Evolutionary conservation across 2,797 vertebrate genomes (phyloP).

Genomic region (Decapterus maruadsi): DNA sequence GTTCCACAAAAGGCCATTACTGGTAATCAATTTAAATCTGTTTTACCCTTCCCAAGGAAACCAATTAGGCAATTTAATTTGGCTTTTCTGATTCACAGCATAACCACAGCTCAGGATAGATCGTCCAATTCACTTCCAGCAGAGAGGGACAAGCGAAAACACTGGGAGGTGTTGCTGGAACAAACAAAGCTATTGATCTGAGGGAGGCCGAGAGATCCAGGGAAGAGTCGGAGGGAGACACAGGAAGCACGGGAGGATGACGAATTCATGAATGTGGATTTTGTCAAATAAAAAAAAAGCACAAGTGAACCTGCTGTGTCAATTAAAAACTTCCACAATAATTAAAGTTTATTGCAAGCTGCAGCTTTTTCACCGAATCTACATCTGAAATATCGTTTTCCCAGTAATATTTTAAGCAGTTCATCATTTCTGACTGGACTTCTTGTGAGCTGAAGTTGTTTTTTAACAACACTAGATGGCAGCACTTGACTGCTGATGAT

Average conservation of each 20-base stretch:
- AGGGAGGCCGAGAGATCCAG: slow-evolving; percentile 24
- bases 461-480: slow-evolving; percentile 72
- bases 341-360: slow-evolving; percentile 39
- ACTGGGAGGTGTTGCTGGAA: slow-evolving; percentile 71
- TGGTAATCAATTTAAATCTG: slow-evolving; percentile 87
- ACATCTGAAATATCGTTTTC: slow-evolving; percentile 20
- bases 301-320: slow-evolving; percentile 33
- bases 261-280: slow-evolving; percentile 28
- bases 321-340: slow-evolving; percentile 26
- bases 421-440: not conserved
- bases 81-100: slow-evolving; percentile 80
- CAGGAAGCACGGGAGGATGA: slow-evolving; percentile 27
- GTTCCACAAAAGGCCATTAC: slow-evolving; percentile 85
- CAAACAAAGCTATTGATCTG: slow-evolving; percentile 81
- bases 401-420: slow-evolving; percentile 3
- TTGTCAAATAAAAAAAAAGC: not conserved
- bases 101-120: slow-evolving; percentile 65
- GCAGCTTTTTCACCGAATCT: slow-evolving; percentile 12
- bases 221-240: slow-evolving; percentile 23
- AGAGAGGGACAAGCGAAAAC: slow-evolving; percentile 77
- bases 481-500: slow-evolving; percentile 63
- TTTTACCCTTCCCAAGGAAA: slow-evolving; percentile 85
- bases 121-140: slow-evolving; percentile 77
- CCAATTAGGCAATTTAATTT: slow-evolving; percentile 87
- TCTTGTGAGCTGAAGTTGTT: not conserved